phyloP scores from a whole-genome alignment of 2,797 vertebrate genomes.

The Coccyzus lansbergi region DNA sequence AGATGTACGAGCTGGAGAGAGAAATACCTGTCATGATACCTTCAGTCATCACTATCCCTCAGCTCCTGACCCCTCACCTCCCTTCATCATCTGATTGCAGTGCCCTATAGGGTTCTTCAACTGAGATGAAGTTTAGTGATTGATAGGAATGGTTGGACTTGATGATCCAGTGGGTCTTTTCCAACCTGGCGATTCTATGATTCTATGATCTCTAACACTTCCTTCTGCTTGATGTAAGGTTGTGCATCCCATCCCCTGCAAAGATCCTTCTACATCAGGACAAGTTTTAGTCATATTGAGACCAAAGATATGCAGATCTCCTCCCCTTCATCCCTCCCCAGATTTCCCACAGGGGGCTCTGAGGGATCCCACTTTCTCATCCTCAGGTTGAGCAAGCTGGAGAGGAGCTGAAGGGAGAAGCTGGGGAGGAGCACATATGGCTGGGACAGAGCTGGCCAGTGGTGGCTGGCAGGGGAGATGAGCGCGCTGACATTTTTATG shows the following conservation, averaged over 20 bases:
- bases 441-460: rapidly evolving
- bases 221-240: rapidly evolving
- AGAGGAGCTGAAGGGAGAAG: background rate
- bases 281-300: background rate
- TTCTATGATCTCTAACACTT: rapidly evolving
- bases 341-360: background rate
- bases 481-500: background rate
- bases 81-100: background rate
- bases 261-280: background rate
- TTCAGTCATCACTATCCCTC: background rate
- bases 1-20: background rate
- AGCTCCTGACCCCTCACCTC: background rate
- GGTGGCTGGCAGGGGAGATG: rapidly evolving
- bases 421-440: rapidly evolving
- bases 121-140: no score
- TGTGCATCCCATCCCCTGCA: background rate
- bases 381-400: background rate
- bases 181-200: no score
- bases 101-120: background rate
- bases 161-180: no score
- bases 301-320: background rate
- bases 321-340: background rate
- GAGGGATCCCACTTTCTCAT: background rate
- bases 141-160: no score
- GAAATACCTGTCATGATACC: background rate